Base-by-base conservation (phyloP, 2,888 invertebrate genomes). In the Mimachlamys varia region DNA sequence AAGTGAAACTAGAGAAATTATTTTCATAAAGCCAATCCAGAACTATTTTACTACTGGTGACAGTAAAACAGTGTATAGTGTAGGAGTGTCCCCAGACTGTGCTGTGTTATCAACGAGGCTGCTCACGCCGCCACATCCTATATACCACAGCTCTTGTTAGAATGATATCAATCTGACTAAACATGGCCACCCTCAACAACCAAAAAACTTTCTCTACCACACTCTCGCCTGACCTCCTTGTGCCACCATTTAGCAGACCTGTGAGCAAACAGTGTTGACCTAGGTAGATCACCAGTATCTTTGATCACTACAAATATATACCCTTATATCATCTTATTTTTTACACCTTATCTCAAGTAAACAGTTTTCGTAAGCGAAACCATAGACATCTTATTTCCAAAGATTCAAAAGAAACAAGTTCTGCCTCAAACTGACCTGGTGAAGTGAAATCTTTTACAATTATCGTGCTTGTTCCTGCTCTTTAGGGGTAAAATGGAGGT, bases 151-250 rank as follows among this genome's bases (percentile, higher is more conserved):
- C 62, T 19, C 62, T 62, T 62, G 62, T 62, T 62, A 62, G 17
- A 62, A 62, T 44, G 44, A 44, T 44, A 44, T 62, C 62, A 76
- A 76, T 76, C 76, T 33, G 33, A 76, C 76, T 76, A 76, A 76
- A 76, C 22, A 76, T 33, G 27, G 33, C 76, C 76, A 76, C 76
- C 33, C 76, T 76, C 76, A 76, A 76, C 76, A 76, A 76, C 76
- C 76, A 76, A 76, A 76, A 76, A 76, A 76, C 76, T 76, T 76
- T 76, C 76, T 76, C 15, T 76, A 76, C 76, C 76, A 76, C 76
- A 33, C 76, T 76, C 17, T 27, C 27, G 76, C 76, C 33, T 76
- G 76, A 76, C 76, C 76, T 76, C 33, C 13, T 76, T 33, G 33
- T 76, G 33, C 76, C 76, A 76, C 76, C 76, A 76, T 76, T 76